Conservation (phyloP, 2,888 invertebrate species). For the Sinelater perroti region DNA sequence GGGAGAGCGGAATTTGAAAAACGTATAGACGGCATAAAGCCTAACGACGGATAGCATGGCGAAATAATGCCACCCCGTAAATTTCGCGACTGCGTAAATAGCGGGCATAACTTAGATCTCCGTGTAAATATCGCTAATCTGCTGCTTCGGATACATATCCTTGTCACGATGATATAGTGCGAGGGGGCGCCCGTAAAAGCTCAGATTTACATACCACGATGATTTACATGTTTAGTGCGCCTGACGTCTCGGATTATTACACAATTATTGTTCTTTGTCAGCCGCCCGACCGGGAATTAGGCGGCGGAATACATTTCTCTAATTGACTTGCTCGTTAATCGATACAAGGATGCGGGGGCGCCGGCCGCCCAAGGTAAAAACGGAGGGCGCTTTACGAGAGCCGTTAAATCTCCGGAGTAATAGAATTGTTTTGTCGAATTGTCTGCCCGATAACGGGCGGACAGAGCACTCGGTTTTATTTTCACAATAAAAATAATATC, state of each 20-base stretch:
- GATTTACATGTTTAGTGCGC: conserved; percentile 50
- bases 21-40: conserved; percentile 22
- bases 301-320: conserved; percentile 26
- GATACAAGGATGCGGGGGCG: not conserved
- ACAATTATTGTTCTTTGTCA: conserved; percentile 40
- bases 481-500: conserved; percentile 31
- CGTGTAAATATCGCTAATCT: conserved; percentile 38
- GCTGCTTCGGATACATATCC: conserved; percentile 37
- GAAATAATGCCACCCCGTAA: conserved; percentile 28
- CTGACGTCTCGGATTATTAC: conserved; percentile 50
- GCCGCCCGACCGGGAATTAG: conserved; percentile 23
- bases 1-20: conserved; percentile 20
- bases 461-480: conserved; percentile 24
- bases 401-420: conserved; percentile 19
- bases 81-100: conserved; percentile 29
- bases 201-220: conserved; percentile 51
- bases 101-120: conserved; percentile 35
- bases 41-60: conserved; percentile 25
- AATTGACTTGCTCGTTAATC: conserved; percentile 24
- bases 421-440: conserved; percentile 30
- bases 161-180: conserved; percentile 37
- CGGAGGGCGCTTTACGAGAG: conserved; percentile 1
- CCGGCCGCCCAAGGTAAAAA: conserved; percentile 11
- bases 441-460: conserved; percentile 24
- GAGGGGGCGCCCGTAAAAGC: conserved; percentile 45